Conservation (phyloP, 2,888 invertebrate genomes). For the Catocala nupta region DNA sequence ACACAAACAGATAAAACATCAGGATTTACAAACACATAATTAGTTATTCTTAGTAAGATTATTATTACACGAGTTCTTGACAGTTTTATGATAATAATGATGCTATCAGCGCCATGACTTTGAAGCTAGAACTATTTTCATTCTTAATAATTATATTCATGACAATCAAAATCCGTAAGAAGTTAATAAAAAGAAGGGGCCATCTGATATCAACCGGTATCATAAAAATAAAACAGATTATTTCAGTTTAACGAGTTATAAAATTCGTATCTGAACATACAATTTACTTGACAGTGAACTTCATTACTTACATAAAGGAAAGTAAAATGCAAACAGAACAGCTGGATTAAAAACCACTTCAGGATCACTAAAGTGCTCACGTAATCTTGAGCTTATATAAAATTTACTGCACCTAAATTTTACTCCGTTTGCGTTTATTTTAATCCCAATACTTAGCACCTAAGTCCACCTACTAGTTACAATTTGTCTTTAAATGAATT, state of each 20-base stretch:
- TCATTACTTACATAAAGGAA: neutral
- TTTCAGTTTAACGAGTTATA: neutral
- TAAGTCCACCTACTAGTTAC: neutral
- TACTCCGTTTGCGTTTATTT: neutral
- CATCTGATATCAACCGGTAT: neutral
- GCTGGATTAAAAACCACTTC: neutral
- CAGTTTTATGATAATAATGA: too few species aligned
- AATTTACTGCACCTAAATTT: neutral
- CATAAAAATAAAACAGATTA: neutral
- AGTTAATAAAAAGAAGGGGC: too few species aligned
- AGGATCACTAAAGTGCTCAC: conserved; percentile 1
- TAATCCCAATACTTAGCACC: neutral
- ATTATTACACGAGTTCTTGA: too few species aligned
- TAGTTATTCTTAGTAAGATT: too few species aligned
- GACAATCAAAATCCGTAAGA: too few species aligned
- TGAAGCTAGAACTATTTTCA: too few species aligned
- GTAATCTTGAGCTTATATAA: conserved; percentile 2
- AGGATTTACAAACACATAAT: too few species aligned
- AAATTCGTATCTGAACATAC: conserved; percentile 1
- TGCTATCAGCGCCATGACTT: too few species aligned
- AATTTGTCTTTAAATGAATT: neutral
- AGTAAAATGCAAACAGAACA: conserved; percentile 1
- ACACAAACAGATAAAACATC: too few species aligned
- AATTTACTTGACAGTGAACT: neutral
- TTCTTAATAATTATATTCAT: too few species aligned